Percentiles rank a stretch among this genome's conserved stretches.
These are phyloP conservation scores for Metellina segmentata DNA, from an alignment of 2,888 invertebrate genomes.

Conservation along the genomic window DNA sequence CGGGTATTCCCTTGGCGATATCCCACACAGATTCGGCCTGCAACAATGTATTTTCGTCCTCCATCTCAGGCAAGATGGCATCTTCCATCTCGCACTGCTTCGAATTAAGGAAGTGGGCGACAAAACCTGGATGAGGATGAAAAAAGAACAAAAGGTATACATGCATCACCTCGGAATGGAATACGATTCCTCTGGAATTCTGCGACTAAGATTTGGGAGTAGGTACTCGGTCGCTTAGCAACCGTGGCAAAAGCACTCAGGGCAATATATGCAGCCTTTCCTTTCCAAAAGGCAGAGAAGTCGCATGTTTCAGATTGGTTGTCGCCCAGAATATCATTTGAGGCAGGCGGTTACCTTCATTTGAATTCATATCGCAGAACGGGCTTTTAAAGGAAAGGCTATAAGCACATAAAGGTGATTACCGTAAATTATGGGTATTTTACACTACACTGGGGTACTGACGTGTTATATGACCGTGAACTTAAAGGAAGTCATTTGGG, in stretches of 20 bases:
- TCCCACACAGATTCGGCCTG: too few relatives aligned
- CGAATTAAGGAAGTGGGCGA: not conserved
- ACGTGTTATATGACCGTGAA: not conserved
- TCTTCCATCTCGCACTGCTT: not conserved
- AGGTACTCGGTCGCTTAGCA: constrained; percentile 7
- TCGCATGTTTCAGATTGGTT: not conserved
- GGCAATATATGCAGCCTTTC: not conserved
- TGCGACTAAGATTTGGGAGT: not conserved
- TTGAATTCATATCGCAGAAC: not conserved
- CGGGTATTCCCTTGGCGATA: too few relatives aligned
- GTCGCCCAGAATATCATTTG: not conserved
- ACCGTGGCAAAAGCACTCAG: not conserved
- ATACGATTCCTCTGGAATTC: not conserved
- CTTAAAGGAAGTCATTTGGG: not conserved
- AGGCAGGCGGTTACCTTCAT: not conserved
- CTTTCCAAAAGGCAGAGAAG: not conserved
- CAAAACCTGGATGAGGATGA: not conserved
- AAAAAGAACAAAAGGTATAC: not conserved
- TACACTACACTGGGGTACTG: not conserved
- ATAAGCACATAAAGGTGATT: not conserved
- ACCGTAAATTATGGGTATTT: not conserved
- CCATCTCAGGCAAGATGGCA: too few relatives aligned
- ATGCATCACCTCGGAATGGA: not conserved
- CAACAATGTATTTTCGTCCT: too few relatives aligned
- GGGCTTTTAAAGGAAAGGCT: not conserved